A percentile compares a stretch with the other conserved stretches of the same genome.
Conservation (phyloP, 1,140 invertebrate species). For the Heterodera schachtii region DNA sequence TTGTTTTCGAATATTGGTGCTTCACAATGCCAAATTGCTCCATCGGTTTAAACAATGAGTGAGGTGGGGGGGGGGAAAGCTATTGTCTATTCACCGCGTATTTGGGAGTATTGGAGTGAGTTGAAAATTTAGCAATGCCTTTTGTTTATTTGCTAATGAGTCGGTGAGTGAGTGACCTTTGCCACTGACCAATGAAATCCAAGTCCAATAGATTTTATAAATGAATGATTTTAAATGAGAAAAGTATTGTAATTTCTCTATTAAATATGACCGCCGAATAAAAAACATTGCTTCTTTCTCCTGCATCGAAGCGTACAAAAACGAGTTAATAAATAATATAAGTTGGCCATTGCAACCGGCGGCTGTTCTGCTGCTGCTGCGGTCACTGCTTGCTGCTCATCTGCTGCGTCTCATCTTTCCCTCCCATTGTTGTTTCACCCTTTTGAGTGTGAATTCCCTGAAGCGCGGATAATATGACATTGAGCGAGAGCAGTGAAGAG, state of each 20-base stretch:
- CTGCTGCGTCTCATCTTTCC: not conserved
- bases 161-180: no score
- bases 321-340: not conserved
- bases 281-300: no score
- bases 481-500: not conserved
- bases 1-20: not conserved
- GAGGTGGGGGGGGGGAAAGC: no score
- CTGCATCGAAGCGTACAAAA: not conserved
- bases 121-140: no score
- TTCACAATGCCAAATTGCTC: not conserved
- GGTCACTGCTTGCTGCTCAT: not conserved
- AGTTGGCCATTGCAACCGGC: not conserved
- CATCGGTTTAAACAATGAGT: not conserved
- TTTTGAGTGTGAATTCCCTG: not conserved
- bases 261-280: no score
- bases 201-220: no score
- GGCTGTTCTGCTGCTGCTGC: not conserved
- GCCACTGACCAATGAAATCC: no score
- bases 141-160: no score
- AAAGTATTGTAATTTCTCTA: no score
- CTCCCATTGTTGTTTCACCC: not conserved
- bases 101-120: no score
- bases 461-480: slow-evolving; percentile 3
- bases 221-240: no score
- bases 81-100: no score